phyloP scores from a whole-genome alignment of 2,113 vertebrate genomes.

The Misgurnus anguillicaudatus region DNA sequence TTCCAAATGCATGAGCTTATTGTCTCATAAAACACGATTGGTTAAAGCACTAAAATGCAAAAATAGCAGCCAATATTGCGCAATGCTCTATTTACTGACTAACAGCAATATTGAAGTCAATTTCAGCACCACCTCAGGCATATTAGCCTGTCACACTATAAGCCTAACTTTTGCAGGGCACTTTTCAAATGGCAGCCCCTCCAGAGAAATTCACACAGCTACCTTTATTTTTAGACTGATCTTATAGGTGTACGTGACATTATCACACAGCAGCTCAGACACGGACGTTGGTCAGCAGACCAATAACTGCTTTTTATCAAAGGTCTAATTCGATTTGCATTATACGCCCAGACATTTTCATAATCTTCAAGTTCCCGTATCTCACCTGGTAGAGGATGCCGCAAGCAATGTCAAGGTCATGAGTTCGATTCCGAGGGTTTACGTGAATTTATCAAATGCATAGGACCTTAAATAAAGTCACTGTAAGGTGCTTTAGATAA shows the following conservation, averaged over 20 bases:
- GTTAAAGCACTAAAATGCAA: constrained; percentile 20
- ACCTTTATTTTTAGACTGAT: constrained; percentile 32
- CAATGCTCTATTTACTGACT: constrained; percentile 33
- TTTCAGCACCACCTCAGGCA: constrained; percentile 2
- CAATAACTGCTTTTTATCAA: background rate
- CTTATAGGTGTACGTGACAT: background rate
- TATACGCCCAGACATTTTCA: background rate
- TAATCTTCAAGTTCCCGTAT: too few species aligned
- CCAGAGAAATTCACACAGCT: constrained; percentile 23
- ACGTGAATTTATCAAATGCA: background rate
- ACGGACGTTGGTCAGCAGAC: constrained; percentile 22
- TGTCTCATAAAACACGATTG: constrained; percentile 11
- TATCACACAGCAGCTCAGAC: constrained; percentile 15
- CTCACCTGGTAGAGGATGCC: background rate
- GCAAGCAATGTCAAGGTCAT: too few species aligned
- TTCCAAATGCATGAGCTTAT: constrained; percentile 1
- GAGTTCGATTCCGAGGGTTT: too few species aligned
- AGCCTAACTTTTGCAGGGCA: constrained; percentile 16
- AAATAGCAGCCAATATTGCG: constrained; percentile 31
- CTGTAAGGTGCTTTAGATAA: background rate
- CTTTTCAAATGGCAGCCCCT: constrained; percentile 45
- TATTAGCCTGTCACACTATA: background rate
- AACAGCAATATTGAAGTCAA: constrained; percentile 22
- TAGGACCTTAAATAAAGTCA: too few species aligned
- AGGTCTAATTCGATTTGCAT: background rate